A percentile compares a stretch with the other conserved stretches of the same genome.
Conservation (phyloP, 2,888 invertebrate genomes). For the Ditula angustiorana region DNA sequence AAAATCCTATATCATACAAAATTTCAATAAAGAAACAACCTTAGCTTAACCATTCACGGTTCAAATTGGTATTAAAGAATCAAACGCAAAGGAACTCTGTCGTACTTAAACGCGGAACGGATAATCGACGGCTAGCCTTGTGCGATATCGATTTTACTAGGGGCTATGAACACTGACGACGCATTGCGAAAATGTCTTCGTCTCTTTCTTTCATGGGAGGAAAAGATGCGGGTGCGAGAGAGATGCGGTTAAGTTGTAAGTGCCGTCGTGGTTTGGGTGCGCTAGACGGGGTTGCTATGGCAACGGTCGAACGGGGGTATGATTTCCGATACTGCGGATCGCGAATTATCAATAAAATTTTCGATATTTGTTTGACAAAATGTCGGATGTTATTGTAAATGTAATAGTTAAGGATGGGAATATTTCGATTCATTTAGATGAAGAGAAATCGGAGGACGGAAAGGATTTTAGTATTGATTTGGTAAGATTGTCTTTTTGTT, state of each 20-base stretch:
- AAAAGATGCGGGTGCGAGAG: constrained; percentile 49
- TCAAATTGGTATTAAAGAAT: constrained; percentile 14
- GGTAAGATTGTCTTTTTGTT: constrained; percentile 59
- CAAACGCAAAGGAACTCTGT: constrained; percentile 46
- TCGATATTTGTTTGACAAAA: constrained; percentile 74
- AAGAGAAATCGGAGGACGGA: constrained; percentile 47
- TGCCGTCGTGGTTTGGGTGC: constrained; percentile 53
- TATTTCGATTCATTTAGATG: constrained; percentile 53
- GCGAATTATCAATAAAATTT: constrained; percentile 63
- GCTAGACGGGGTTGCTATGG: constrained; percentile 70
- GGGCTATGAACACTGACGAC: constrained; percentile 63
- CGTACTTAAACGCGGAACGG: constrained; percentile 54
- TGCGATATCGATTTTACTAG: constrained; percentile 85
- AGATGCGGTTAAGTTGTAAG: constrained; percentile 47
- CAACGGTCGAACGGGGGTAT: constrained; percentile 64
- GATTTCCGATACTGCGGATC: too few relatives aligned
- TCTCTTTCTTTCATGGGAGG: constrained; percentile 53
- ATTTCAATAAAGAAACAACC: constrained; percentile 40
- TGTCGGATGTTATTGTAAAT: constrained; percentile 63
- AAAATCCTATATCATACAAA: constrained; percentile 42
- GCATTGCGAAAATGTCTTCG: constrained; percentile 47
- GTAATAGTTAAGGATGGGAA: constrained; percentile 55
- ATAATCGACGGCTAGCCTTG: constrained; percentile 86
- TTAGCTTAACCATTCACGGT: constrained; percentile 12
- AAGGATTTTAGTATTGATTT: constrained; percentile 64